These are phyloP conservation scores for Sarcophaga carnaria DNA, from an alignment of 2,888 invertebrate genomes.

Conservation along the genomic window DNA sequence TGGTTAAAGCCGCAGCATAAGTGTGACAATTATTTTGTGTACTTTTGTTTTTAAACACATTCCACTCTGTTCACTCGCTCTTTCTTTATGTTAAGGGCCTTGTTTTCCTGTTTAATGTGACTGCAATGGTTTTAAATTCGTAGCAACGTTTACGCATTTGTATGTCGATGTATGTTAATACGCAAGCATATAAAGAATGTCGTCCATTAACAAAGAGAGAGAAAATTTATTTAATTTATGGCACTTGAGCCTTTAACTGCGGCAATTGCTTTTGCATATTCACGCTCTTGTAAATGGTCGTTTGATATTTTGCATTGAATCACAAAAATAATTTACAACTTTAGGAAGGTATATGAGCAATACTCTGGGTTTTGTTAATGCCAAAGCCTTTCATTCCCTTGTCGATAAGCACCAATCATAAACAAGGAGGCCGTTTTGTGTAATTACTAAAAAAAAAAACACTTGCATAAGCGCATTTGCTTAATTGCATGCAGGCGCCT, in stretches of 20 bases:
- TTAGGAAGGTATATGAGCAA: constrained; percentile 25
- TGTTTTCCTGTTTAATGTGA: constrained; percentile 32
- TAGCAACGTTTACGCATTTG: background rate
- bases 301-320: constrained; percentile 60
- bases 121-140: constrained; percentile 7
- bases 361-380: constrained; percentile 6
- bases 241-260: constrained; percentile 63
- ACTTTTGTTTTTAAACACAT: background rate
- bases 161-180: background rate
- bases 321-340: constrained; percentile 59
- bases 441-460: background rate
- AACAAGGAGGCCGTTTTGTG: constrained; percentile 31
- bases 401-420: constrained; percentile 30
- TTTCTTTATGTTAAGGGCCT: background rate
- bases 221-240: constrained; percentile 61
- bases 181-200: constrained; percentile 3
- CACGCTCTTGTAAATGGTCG: constrained; percentile 54
- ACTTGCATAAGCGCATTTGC: background rate
- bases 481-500: no score
- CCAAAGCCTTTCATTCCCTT: constrained; percentile 12
- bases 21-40: constrained; percentile 61
- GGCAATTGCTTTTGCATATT: constrained; percentile 65
- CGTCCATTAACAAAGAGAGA: constrained; percentile 39
- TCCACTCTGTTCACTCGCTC: background rate
- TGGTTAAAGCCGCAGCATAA: constrained; percentile 55